Evolutionary conservation across 2,113 vertebrate species (phyloP), one percentile per base, ranked within the genome.

Genomic region (Podarcis raffonei): DNA sequence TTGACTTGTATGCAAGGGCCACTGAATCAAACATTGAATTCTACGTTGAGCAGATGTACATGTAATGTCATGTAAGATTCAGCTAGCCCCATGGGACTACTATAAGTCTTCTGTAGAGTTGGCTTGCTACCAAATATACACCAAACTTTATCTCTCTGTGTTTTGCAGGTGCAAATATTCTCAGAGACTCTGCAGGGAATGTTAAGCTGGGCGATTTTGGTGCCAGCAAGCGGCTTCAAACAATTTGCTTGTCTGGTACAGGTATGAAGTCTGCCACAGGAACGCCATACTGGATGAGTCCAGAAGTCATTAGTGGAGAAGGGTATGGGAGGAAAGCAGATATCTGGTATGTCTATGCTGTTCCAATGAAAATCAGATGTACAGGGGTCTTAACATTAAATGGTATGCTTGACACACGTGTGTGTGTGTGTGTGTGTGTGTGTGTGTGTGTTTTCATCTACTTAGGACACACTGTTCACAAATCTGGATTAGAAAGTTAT

Each of bases 211-310:
- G 99, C n/a, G 99, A 99, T 96, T 99, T 99, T 0, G 99, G 99
- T 72, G 99, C 99, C 89, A 99, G 99, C 94, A 98, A 98, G 76
- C 97, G 99, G 25, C 98, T 99, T 87, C 99, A 99, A 96, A 99
- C 99, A 5, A 99, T 99, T 96, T 99, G 99, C 87, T 97, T 99
- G 16, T 99, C 99, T 3, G 99, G 99, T 81, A 99, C 99, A 0
- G 99, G 99, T 89, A 99, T 99, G 96, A 99, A 98, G 91, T 99
- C 99, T 2, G 99, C 99, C 95, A 99, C 98, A 1, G 99, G 99
- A 89, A 99, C 99, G 12, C 99, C 99, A 0, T 99, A 99, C 94
- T 99, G 99, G 99, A 99, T 99, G 99, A 99, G 99, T 90, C 99
- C 99, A 0, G 99, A 99, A 92, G 99, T 99, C 77, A 99, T 99